Conservation (phyloP, 35 echinoderm and acorn worm genomes). For the Lytechinus pictus region DNA sequence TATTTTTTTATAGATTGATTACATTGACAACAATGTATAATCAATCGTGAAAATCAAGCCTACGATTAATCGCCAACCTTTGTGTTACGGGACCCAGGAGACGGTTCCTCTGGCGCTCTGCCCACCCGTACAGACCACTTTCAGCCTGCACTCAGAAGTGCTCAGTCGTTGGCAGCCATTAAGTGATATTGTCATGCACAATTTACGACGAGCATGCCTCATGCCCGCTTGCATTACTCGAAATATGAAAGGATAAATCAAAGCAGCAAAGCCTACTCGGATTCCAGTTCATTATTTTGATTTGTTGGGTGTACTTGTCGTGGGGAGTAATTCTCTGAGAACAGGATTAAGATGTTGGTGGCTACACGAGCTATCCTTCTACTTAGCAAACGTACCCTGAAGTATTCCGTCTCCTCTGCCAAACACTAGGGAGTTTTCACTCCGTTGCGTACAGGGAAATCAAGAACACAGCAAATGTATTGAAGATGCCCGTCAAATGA, state of each 20-base stretch:
- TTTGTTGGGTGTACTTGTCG: background rate
- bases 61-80: too few relatives aligned
- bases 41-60: too few relatives aligned
- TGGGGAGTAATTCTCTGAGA: background rate
- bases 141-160: background rate
- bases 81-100: background rate
- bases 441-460: too few relatives aligned
- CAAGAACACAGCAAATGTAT: too few relatives aligned
- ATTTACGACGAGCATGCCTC: background rate
- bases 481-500: too few relatives aligned
- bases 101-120: background rate
- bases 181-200: slow-evolving; percentile 12
- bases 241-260: background rate
- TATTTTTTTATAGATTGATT: too few relatives aligned
- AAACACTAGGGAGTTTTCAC: background rate
- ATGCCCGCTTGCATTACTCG: background rate
- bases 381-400: background rate
- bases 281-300: slow-evolving; percentile 14
- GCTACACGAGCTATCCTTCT: background rate
- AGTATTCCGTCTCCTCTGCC: background rate
- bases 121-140: background rate
- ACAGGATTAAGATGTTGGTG: background rate
- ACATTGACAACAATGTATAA: too few relatives aligned
- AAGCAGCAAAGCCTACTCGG: background rate
- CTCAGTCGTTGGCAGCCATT: background rate